A percentile compares a stretch with the other conserved stretches of the same genome.
phyloP scores from a whole-genome alignment of 2,113 vertebrate genomes.

The Lates calcarifer region DNA sequence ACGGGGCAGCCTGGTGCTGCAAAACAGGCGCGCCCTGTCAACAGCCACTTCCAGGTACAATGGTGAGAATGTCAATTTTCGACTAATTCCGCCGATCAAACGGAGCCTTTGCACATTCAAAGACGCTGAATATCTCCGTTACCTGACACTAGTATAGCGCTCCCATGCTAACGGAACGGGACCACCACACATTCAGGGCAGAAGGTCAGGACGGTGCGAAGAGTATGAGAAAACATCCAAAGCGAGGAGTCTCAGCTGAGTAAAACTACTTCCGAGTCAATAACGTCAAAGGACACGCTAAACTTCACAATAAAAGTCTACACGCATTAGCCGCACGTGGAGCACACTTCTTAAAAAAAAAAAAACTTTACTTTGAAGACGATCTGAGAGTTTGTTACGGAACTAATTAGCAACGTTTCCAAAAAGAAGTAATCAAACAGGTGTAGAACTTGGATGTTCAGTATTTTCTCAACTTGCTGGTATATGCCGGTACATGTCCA shows the following conservation, averaged over 20 bases:
- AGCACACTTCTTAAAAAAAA: not conserved
- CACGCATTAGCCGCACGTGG: rapidly evolving
- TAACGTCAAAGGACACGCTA: rapidly evolving
- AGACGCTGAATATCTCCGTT: not conserved
- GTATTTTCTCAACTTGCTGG: constrained; percentile 18
- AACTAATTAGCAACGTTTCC: constrained; percentile 32
- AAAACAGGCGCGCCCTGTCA: not conserved
- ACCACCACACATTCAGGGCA: not conserved
- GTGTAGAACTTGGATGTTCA: not conserved
- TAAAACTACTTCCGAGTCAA: constrained; percentile 19
- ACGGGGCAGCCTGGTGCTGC: rapidly evolving
- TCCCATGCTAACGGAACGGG: not conserved
- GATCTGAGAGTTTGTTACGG: not conserved
- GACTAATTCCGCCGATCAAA: too few species aligned
- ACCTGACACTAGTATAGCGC: not conserved
- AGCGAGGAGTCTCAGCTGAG: rapidly evolving
- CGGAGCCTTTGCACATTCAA: not conserved
- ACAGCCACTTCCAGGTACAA: not conserved
- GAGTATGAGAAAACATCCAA: too few species aligned
- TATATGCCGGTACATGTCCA: constrained; percentile 69
- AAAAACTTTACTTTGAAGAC: constrained; percentile 55
- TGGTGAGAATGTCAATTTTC: too few species aligned
- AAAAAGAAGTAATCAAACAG: not conserved
- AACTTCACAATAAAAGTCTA: constrained; percentile 63
- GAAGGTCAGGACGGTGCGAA: constrained; percentile 19